phyloP scores from a whole-genome alignment of 1,140 invertebrate species.

The Panonychus citri region DNA sequence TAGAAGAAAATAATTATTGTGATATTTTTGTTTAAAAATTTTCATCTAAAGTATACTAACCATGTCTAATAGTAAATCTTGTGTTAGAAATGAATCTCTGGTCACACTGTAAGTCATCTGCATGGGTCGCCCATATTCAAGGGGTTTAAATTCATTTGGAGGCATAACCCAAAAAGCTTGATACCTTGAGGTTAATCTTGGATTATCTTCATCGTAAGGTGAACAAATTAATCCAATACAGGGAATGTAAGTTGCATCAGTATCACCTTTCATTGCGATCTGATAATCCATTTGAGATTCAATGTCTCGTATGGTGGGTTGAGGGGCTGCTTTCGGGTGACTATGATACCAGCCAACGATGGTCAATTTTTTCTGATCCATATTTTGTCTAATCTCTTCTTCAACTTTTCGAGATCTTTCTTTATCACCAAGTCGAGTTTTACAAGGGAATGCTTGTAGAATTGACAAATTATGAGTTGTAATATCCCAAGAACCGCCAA shows the following conservation, averaged over 20 bases:
- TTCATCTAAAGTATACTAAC: too few species aligned
- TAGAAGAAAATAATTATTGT: slow-evolving; percentile 1
- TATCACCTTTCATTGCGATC: slow-evolving; percentile 70
- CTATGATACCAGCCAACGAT: slow-evolving; percentile 90
- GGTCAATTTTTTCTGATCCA: slow-evolving; percentile 51
- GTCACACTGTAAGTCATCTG: slow-evolving; percentile 57
- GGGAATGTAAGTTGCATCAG: slow-evolving; percentile 66
- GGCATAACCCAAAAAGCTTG: slow-evolving; percentile 83
- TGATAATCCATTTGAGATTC: slow-evolving; percentile 82
- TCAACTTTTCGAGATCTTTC: slow-evolving; percentile 25
- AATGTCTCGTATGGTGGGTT: slow-evolving; percentile 67
- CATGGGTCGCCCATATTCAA: slow-evolving; percentile 74
- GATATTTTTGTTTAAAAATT: too few species aligned
- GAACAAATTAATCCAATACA: slow-evolving; percentile 79
- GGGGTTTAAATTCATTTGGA: slow-evolving; percentile 62
- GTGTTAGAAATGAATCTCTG: slow-evolving; percentile 53
- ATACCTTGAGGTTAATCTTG: slow-evolving; percentile 23
- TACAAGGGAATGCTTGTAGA: slow-evolving; percentile 66
- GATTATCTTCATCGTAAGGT: slow-evolving; percentile 53
- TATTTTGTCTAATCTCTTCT: slow-evolving; percentile 32
- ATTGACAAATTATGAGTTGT: slow-evolving; percentile 68
- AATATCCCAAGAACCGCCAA: slow-evolving; percentile 80
- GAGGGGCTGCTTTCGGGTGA: slow-evolving; percentile 64
- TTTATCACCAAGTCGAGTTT: slow-evolving; percentile 49
- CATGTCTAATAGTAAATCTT: slow-evolving; percentile 61